Evolutionary conservation across 2,888 invertebrate genomes (phyloP), one percentile per base, ranked within the genome.

Genomic region (Sarcophaga rosellei): DNA sequence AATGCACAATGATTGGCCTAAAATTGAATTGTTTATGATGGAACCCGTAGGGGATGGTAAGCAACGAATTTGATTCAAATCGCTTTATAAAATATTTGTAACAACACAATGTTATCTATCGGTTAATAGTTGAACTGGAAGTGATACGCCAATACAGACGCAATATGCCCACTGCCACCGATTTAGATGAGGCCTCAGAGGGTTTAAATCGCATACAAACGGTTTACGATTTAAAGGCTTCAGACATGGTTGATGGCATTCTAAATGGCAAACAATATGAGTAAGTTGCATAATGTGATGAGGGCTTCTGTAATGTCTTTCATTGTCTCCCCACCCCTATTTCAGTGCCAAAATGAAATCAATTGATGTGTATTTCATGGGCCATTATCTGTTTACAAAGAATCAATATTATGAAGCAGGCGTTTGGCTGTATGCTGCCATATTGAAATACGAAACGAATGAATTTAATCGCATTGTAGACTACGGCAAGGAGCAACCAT

Each of bases 191-290:
- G 0, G 99, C 99, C 12, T 98, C 98, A 3, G 96, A 96, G 61
- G 99, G 99, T 5, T 94, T 99, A 68, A 96, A 97, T 86, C 95
- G 99, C 65, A 95, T 99, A 5, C 99, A 99, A 92, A 96, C 96
- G 89, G 98, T 98, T 0, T 99, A 99, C 93, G 95, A 96, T 88
- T 94, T 99, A 53, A 96, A 97, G 76, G 96, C 98, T 0, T 94
- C 95, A 0, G 96, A 97, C 61, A 95, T 99, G 85, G 96, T 96
- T 3, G 93, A 95, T 72, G 99, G 99, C 1, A 95, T 96, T 89
- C 94, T 98, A 69, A 96, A 97, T 90, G 97, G 97, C 3, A 95
- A 96, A 11, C 95, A 95, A 89, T 97, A 97, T 91, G 96, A 96
- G 95, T 95, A 90, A 85, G 89, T 72, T 72, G 10, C 0, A 3